Percentiles rank a stretch among this genome's conserved stretches.
Conservation (phyloP, 1,140 invertebrate species). For the Procambarus clarkii region DNA sequence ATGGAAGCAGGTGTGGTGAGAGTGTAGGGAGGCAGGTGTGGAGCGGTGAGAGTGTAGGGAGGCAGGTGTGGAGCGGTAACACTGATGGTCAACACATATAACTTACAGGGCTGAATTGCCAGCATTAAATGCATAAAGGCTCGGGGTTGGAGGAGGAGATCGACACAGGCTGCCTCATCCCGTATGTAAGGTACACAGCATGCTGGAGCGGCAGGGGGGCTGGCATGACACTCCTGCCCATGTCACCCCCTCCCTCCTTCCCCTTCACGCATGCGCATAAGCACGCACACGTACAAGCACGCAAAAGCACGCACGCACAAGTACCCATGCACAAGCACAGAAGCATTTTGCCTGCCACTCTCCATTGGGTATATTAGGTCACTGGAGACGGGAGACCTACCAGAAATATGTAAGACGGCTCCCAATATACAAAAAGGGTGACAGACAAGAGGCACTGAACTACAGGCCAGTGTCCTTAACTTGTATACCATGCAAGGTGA, state of each 20-base stretch:
- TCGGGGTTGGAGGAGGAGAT: conserved; percentile 18
- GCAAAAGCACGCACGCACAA: too few relatives aligned
- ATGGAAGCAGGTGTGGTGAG: too few relatives aligned
- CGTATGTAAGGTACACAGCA: conserved; percentile 63
- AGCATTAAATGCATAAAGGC: conserved; percentile 43
- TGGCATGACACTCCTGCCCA: conserved; percentile 30
- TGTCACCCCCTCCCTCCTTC: conserved; percentile 59
- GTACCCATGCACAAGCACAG: too few relatives aligned
- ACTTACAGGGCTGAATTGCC: conserved; percentile 15
- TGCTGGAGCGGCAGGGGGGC: conserved; percentile 21
- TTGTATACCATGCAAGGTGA: too few relatives aligned
- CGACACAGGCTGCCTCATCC: conserved; percentile 59
- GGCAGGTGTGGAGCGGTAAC: not conserved
- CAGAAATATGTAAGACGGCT: too few relatives aligned
- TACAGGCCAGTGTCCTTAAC: too few relatives aligned
- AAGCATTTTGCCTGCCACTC: too few relatives aligned
- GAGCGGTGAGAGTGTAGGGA: not conserved
- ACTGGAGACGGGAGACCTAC: too few relatives aligned
- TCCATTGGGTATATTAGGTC: too few relatives aligned
- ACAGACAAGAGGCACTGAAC: too few relatives aligned
- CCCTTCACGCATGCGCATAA: not conserved
- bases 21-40: too few relatives aligned
- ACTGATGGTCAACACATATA: conserved; percentile 8
- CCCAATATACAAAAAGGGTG: too few relatives aligned
- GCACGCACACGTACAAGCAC: not conserved